These are phyloP conservation scores for Cynopterus brachyotis DNA, from an alignment of 2,113 vertebrate genomes.

Conservation along the genomic window DNA sequence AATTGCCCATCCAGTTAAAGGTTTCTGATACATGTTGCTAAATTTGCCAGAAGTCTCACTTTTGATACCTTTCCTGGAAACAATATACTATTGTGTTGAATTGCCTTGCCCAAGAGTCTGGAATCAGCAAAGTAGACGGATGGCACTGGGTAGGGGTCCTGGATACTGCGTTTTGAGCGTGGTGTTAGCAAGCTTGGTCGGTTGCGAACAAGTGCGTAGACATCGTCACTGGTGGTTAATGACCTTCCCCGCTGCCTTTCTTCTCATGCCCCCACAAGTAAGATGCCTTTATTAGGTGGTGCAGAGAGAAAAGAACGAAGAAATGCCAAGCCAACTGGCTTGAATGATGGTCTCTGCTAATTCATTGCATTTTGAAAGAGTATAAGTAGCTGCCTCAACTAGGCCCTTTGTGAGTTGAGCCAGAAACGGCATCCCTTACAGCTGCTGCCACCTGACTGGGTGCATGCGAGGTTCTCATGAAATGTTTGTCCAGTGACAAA, in stretches of 20 bases:
- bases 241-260: too few species aligned
- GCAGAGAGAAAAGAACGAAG: not conserved
- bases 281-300: not conserved
- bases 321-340: not conserved
- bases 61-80: not conserved
- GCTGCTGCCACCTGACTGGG: not conserved
- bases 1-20: not conserved
- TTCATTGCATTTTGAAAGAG: not conserved
- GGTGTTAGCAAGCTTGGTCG: not conserved
- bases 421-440: not conserved
- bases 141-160: not conserved
- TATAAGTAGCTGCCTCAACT: not conserved
- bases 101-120: not conserved
- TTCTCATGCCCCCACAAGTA: not conserved
- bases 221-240: not conserved
- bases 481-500: not conserved
- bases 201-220: fast-evolving
- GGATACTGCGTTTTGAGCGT: not conserved
- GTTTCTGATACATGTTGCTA: not conserved
- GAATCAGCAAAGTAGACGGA: not conserved
- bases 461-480: not conserved
- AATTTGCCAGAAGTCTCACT: not conserved
- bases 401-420: not conserved
- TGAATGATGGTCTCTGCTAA: not conserved
- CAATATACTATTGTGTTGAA: not conserved